Base-by-base conservation (phyloP, 2,888 invertebrate genomes). In the Maniola hyperantus region DNA sequence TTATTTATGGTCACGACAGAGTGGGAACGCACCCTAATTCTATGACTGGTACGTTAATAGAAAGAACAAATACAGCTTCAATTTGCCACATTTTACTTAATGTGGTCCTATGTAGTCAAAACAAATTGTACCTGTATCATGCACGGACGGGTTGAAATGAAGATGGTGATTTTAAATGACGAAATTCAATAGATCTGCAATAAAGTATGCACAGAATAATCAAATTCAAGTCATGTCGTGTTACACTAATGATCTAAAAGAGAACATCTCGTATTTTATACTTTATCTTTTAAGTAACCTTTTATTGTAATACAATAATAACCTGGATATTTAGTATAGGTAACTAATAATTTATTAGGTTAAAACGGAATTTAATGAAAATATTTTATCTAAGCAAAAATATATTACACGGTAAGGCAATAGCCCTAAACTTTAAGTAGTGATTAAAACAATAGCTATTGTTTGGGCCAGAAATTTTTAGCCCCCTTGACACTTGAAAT, bases 401-500 rank as follows among this genome's bases (percentile, higher is more conserved):
- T 68, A 64, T 61, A 58, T 55, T 54, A 67, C 42, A 64, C 55
- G 6, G 57, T 20, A 55, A 51, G 33, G 33, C 36, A 67, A 51
- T 60, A 50, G 20, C 39, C 64, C 53, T 64, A 58, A 67, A 65
- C 59, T 62, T 67, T 60, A 68, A 67, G 62, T 65, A 65, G 61
- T 33, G 54, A 68, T 71, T 69, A 59, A 71, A 64, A 69, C 71
- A 71, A 71, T 65, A 57, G 66, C 65, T 64, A 69, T 71, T 71
- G 71, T 67, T 65, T 64, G 26, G 54, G 60, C 54, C 48, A 67
- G 64, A 69, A 39, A 65, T 71, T 70, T 69, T 69, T 71, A 67
- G 62, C 63, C 67, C 65, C 67, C 67, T 71, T 69, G 69, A 69
- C 69, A 69, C 71, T 61, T 67, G 15, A 69, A 69, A 67, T 69